These are phyloP conservation scores for Pyrrhosoma nymphula DNA, from an alignment of 2,888 invertebrate genomes.

Conservation along the genomic window DNA sequence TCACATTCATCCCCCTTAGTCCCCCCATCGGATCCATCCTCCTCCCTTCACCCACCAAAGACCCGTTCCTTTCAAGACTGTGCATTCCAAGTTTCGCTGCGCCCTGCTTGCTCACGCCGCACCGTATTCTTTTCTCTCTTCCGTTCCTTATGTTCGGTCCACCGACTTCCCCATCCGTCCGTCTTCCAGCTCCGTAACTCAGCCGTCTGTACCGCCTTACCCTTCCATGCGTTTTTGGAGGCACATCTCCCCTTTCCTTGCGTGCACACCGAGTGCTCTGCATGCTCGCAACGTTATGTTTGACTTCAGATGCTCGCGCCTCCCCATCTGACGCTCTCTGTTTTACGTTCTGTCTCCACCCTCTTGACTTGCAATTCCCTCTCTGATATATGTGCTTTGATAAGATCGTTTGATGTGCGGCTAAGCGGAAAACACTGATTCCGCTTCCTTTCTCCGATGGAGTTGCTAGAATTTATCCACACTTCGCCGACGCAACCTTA, in stretches of 20 bases:
- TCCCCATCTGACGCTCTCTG: background rate
- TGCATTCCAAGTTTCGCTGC: background rate
- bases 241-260: background rate
- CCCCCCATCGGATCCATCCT: background rate
- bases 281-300: background rate
- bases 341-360: background rate
- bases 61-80: background rate
- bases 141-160: background rate
- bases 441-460: background rate
- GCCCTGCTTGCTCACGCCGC: background rate
- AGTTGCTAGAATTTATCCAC: background rate
- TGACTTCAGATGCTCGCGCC: background rate
- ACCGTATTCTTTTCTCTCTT: background rate
- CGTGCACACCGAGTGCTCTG: background rate
- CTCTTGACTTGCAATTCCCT: background rate
- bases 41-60: constrained; percentile 2
- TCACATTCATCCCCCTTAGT: background rate
- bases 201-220: background rate
- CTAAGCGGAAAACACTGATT: background rate
- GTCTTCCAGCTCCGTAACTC: background rate
- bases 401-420: background rate
- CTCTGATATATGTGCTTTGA: background rate
- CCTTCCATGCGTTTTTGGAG: background rate
- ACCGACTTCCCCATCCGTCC: background rate
- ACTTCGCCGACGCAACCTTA: background rate